These are phyloP conservation scores for Hydractinia symbiolongicarpus DNA, from an alignment of 30 jellyfish, hydroid and myxozoan genomes.

Conservation along the genomic window DNA sequence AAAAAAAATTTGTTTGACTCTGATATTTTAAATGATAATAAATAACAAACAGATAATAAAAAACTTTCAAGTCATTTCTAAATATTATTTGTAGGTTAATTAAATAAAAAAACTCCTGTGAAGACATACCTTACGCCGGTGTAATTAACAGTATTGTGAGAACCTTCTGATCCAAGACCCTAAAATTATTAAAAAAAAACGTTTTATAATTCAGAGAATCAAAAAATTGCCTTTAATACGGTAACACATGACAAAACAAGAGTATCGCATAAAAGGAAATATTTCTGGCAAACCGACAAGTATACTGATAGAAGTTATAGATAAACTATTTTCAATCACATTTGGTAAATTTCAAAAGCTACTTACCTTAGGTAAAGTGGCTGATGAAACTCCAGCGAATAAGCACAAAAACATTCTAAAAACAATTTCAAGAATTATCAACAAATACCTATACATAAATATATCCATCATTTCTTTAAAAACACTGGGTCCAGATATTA, in stretches of 20 bases:
- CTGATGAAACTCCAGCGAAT: constrained; percentile 66
- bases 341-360: too few species aligned
- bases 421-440: not conserved
- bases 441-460: not conserved
- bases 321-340: too few species aligned
- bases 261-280: too few species aligned
- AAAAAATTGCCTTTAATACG: too few species aligned
- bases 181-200: not conserved
- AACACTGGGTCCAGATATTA: too few species aligned
- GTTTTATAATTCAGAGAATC: not conserved
- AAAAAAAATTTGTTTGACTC: too few species aligned
- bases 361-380: constrained; percentile 35
- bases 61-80: not conserved
- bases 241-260: too few species aligned
- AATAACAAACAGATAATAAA: too few species aligned
- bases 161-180: constrained; percentile 22
- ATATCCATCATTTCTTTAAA: too few species aligned
- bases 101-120: not conserved
- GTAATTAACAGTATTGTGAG: constrained; percentile 1
- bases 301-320: too few species aligned
- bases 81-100: not conserved
- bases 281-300: too few species aligned
- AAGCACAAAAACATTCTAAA: constrained; percentile 72
- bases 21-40: too few species aligned
- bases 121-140: constrained; percentile 5